A percentile compares a stretch with the other conserved stretches of the same genome.
Evolutionary conservation across 2,888 invertebrate species (phyloP).

Genomic region (Rutpela maculata): DNA sequence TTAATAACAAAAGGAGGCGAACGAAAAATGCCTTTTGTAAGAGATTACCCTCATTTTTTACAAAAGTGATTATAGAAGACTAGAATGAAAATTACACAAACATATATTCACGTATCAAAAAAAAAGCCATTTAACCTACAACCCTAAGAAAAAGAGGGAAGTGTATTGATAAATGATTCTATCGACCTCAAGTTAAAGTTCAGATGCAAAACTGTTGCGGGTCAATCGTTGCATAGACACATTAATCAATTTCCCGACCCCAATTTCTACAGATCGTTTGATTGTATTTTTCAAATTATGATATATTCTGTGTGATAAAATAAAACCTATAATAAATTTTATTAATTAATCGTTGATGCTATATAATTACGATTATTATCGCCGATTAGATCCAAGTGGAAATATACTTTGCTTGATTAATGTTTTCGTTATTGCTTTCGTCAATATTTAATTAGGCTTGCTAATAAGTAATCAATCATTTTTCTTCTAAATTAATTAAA

Average conservation of each 20-base stretch:
- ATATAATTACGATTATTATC: conserved; percentile 21
- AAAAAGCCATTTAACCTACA: conserved; percentile 53
- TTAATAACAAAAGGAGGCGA: conserved; percentile 1
- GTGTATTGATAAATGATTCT: conserved; percentile 61
- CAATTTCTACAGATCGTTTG: conserved; percentile 50
- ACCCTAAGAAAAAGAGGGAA: conserved; percentile 39
- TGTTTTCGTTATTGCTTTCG: conserved; percentile 49
- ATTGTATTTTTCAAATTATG: conserved; percentile 45
- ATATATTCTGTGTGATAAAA: conserved; percentile 42
- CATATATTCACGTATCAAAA: conserved; percentile 57
- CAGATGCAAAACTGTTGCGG: conserved; percentile 63
- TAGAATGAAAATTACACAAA: conserved; percentile 47
- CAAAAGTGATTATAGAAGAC: conserved; percentile 29
- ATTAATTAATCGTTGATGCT: neutral
- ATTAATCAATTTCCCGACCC: conserved; percentile 59
- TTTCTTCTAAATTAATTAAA: conserved; percentile 51
- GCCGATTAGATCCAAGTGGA: conserved; percentile 11
- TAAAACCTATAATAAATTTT: conserved; percentile 3
- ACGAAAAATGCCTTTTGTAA: conserved; percentile 17
- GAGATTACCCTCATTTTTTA: conserved; percentile 26
- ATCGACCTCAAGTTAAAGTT: conserved; percentile 62
- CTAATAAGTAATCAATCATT: conserved; percentile 50
- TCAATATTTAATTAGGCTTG: conserved; percentile 52
- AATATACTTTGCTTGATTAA: conserved; percentile 48
- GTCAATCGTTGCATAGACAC: conserved; percentile 60